Conservation (phyloP, 1,140 invertebrate genomes). For the Trachelipus rathkii region DNA sequence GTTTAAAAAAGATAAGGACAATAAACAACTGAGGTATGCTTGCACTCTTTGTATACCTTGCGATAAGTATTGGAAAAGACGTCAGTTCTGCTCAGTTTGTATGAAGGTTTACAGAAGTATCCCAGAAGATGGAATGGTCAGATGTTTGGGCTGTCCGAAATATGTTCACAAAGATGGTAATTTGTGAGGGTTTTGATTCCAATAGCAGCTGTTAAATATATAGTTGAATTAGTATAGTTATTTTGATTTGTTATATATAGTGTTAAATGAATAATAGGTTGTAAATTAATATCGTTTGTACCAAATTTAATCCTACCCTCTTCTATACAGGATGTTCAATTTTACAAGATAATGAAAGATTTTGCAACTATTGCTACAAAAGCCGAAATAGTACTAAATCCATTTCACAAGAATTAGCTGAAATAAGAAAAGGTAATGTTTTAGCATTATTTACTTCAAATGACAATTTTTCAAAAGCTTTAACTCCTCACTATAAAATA, state of each 20-base stretch:
- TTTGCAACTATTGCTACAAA: conserved; percentile 41
- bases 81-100: conserved; percentile 43
- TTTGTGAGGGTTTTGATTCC: too few relatives aligned
- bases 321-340: conserved; percentile 35
- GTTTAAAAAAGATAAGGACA: conserved; percentile 56
- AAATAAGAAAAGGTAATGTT: too few relatives aligned
- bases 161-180: conserved; percentile 42
- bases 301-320: not conserved
- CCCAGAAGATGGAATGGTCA: conserved; percentile 42
- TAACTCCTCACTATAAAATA: too few relatives aligned
- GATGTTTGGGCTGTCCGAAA: conserved; percentile 42
- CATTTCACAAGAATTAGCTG: too few relatives aligned
- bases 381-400: conserved; percentile 38
- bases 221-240: not conserved
- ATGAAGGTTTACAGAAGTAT: conserved; percentile 42
- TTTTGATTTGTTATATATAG: not conserved
- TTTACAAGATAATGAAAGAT: conserved; percentile 39
- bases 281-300: not conserved
- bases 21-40: conserved; percentile 54
- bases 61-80: conserved; percentile 51
- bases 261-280: not conserved
- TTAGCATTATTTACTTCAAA: too few relatives aligned
- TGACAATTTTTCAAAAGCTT: too few relatives aligned
- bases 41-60: conserved; percentile 57
- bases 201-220: too few relatives aligned